These are phyloP conservation scores for Aythya baeri DNA, from an alignment of 2,113 vertebrate species.

Conservation along the genomic window DNA sequence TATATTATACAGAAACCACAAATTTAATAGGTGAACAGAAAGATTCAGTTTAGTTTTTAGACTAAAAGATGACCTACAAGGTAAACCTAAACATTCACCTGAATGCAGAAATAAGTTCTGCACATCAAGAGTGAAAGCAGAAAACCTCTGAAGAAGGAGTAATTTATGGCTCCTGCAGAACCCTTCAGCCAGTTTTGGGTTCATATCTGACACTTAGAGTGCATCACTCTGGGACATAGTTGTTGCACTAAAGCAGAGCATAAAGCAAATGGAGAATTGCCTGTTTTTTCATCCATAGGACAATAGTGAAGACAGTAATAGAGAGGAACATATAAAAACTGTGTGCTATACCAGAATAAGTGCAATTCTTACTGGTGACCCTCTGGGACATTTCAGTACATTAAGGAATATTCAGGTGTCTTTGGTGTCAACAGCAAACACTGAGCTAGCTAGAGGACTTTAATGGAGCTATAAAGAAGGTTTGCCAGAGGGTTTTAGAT, in stretches of 20 bases:
- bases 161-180: slow-evolving; percentile 25
- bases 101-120: slow-evolving; percentile 28
- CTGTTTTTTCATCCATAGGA: not conserved
- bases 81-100: slow-evolving; percentile 33
- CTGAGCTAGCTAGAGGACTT: slow-evolving; percentile 1
- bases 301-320: not conserved
- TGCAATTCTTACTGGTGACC: not conserved
- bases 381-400: not conserved
- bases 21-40: not conserved
- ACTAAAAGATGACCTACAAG: slow-evolving; percentile 6
- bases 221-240: not conserved
- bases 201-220: not conserved
- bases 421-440: slow-evolving; percentile 31
- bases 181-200: not conserved
- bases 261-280: slow-evolving; percentile 33
- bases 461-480: not conserved
- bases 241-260: not conserved
- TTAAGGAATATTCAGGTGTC: slow-evolving; percentile 36
- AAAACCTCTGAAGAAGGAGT: not conserved
- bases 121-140: not conserved
- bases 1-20: not conserved
- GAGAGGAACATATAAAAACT: slow-evolving; percentile 13
- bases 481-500: slow-evolving; percentile 26
- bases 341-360: not conserved
- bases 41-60: not conserved